Base-by-base conservation (phyloP, 2,888 invertebrate genomes). In the Sclerodermus sp. region DNA sequence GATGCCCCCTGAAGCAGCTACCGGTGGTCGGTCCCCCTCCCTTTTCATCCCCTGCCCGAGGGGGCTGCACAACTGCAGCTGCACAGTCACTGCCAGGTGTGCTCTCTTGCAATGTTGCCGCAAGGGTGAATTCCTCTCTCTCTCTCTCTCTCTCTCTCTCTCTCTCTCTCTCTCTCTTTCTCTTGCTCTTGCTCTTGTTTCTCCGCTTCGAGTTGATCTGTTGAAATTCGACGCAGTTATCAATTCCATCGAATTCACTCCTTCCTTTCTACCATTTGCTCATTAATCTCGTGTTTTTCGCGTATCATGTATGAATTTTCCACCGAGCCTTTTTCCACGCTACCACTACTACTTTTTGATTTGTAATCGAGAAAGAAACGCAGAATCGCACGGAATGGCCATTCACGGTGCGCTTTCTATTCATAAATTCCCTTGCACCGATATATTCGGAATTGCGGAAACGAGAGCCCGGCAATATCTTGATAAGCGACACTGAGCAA, bases 1-100 rank as follows among this genome's bases (percentile, higher is more conserved):
- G 67, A 60, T 58, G 56, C 58, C 63, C 62, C 61, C 58, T 56
- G 55, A 59, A 43, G 42, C 31, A 67, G 67, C 70, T 67, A 64
- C 55, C 58, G 59, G 62, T 52, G 64, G 61, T 63, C 67, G 64
- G 62, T 64, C 68, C 66, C 67, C 66, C 69, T 67, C 68, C 67
- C 66, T 68, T 71, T 71, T 73, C 71, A 72, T 73, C 74, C 74
- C 39, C 72, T 13, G 34, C n/a, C 54, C 70, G 57, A 60, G 66
- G 66, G 68, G 68, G 59, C 62, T 55, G 59, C 46, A 23, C 23
- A 57, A 56, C 62, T 70, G 75, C 75, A 75, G 75, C 75, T 75
- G 74, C 74, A 65, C 56, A 57, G 63, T 64, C 64, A 58, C 62
- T 68, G 62, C 75, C 75, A 75, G 74, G 75, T 75, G 75, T 71